Base-by-base conservation (phyloP, 2,113 vertebrate genomes). In the Apus apus region DNA sequence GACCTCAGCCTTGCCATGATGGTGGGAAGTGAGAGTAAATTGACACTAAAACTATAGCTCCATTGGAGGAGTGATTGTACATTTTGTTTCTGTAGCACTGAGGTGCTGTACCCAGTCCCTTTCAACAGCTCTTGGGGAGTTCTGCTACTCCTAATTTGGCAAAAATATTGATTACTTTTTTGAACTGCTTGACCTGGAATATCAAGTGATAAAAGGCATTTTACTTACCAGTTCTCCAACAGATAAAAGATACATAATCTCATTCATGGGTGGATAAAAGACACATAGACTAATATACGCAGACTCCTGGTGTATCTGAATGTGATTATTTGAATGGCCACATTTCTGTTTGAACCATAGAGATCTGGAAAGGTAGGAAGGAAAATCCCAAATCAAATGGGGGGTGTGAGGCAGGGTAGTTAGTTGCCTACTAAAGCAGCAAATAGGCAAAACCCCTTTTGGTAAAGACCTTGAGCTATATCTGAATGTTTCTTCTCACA, bases 221-320 rank as follows among this genome's bases (percentile, higher is more conserved):
- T 78, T 78, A 67, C 0, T 0, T 62, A 75, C 8, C 6, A 62
- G 30, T 50, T 4, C 30, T 56, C 25, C 25, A 23, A 15, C 20
- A 8, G 48, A 23, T 32, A 66, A 77, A 72, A 67, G 21, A 40
- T 32, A 18, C 7, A 18, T 12, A 56, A 40, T 62, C 18, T 21
- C 18, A 27, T 66, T 38, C 46, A 53, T 46, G 60, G 32, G n/a
- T 73, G 15, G 25, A 29, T 67, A 48, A 54, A 72, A 53, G 43
- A 45, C 7, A 26, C 23, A 30, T 19, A 56, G 60, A 50, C 26
- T 29, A 62, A 9, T 34, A 34, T 34, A 30, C 0, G 0, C 6
- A 68, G 27, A 51, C 23, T 45, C 20, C 23, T 62, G 30, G 26
- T 48, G 10, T 64, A n/a, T 54, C n/a, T 1, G 3, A 62, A 57